Conservation (phyloP, 2,797 vertebrate species). For the Hippocampus kuda region DNA sequence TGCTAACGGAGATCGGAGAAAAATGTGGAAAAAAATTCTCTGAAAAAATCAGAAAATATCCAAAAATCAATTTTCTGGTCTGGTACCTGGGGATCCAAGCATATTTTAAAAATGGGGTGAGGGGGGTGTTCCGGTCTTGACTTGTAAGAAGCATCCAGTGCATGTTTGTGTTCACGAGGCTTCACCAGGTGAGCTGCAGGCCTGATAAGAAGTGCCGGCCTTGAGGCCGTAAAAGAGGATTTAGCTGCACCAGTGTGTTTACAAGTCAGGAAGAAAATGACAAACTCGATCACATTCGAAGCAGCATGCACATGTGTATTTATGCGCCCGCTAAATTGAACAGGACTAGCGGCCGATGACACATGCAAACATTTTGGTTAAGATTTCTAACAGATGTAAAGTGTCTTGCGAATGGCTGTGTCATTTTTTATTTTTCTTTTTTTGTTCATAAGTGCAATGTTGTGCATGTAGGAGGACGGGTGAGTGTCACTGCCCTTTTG, state of each 20-base stretch:
- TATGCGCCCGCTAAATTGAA: conserved; percentile 11
- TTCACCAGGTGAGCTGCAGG: conserved; percentile 12
- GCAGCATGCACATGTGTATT: not conserved
- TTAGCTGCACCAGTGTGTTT: conserved; percentile 25
- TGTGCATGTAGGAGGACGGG: conserved; percentile 53
- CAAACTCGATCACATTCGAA: conserved; percentile 6
- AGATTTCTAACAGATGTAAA: conserved; percentile 39
- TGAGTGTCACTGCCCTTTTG: conserved; percentile 57
- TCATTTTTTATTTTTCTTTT: conserved; percentile 34
- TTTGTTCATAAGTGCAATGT: conserved; percentile 48
- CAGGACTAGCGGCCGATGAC: conserved; percentile 12
- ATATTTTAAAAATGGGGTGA: too few species aligned
- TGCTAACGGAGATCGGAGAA: too few species aligned
- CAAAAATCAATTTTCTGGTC: too few species aligned
- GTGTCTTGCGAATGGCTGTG: conserved; percentile 20
- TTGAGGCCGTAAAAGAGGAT: conserved; percentile 25
- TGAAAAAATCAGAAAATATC: too few species aligned
- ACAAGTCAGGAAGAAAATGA: conserved; percentile 6
- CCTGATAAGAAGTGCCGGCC: conserved; percentile 31
- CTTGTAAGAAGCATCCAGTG: not conserved
- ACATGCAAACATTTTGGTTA: conserved; percentile 5
- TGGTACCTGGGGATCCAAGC: too few species aligned
- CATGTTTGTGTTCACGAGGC: not conserved
- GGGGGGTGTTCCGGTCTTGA: not conserved
- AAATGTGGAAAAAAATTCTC: too few species aligned